A percentile compares a stretch with the other conserved stretches of the same genome.
Conservation (phyloP, 2,113 vertebrate species). For the Perca schrenkii region DNA sequence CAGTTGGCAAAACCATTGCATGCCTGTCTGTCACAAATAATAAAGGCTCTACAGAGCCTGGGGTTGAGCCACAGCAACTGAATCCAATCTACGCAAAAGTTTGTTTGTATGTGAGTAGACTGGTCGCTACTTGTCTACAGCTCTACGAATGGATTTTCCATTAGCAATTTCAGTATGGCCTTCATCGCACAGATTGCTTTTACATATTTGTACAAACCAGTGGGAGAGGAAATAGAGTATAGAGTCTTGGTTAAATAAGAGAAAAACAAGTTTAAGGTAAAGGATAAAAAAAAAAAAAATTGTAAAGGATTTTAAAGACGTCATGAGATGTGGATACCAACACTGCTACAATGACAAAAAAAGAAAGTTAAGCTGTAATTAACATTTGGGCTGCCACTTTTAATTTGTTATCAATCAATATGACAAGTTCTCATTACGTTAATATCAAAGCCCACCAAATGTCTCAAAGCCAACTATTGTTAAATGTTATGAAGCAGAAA, state of each 20-base stretch:
- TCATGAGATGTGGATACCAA: not conserved
- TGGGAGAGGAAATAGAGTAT: not conserved
- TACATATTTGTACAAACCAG: constrained; percentile 30
- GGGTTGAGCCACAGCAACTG: constrained; percentile 35
- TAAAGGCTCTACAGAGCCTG: constrained; percentile 23
- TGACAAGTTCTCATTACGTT: not conserved
- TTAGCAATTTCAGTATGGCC: constrained; percentile 28
- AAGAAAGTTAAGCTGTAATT: not conserved
- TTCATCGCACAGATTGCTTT: constrained; percentile 33
- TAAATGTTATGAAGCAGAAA: not conserved
- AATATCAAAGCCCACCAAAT: not conserved
- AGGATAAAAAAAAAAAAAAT: not conserved
- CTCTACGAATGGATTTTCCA: constrained; percentile 50
- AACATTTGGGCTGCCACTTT: not conserved
- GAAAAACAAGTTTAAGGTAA: not conserved
- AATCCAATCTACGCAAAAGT: constrained; percentile 28
- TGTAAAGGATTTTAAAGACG: not conserved
- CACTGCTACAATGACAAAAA: not conserved
- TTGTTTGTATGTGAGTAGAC: constrained; percentile 58
- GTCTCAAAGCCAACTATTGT: not conserved
- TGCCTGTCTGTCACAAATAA: constrained; percentile 54
- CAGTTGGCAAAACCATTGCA: constrained; percentile 64
- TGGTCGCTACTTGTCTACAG: constrained; percentile 58
- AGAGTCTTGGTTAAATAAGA: not conserved
- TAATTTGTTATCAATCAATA: not conserved